These are phyloP conservation scores for Forbesichthys papilliferus DNA, from an alignment of 2,113 vertebrate species.

Conservation along the genomic window DNA sequence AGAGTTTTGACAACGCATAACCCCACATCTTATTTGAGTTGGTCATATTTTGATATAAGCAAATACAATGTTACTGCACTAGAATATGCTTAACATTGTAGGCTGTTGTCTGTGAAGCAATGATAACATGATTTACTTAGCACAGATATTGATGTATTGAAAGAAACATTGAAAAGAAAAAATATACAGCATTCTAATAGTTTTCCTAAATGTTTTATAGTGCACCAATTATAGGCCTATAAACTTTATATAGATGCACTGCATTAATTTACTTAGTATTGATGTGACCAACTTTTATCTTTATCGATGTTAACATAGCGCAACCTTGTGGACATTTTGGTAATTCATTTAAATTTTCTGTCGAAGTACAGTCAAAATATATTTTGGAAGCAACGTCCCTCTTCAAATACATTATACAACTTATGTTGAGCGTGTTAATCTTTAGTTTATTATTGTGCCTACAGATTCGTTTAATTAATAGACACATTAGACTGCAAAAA, in stretches of 20 bases:
- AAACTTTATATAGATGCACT: too few relatives aligned
- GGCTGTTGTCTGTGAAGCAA: background rate
- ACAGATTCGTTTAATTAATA: background rate
- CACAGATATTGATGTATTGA: too few relatives aligned
- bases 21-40: background rate
- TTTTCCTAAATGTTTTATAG: background rate
- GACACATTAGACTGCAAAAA: constrained; percentile 42
- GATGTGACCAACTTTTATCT: too few relatives aligned
- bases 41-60: background rate
- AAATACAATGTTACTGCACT: background rate
- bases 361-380: too few relatives aligned
- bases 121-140: background rate
- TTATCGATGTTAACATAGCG: constrained; percentile 13
- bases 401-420: background rate
- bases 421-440: too few relatives aligned
- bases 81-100: background rate
- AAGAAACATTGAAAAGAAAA: background rate
- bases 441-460: too few relatives aligned
- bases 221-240: too few relatives aligned
- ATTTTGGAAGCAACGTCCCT: too few relatives aligned
- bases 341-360: too few relatives aligned
- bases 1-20: too few relatives aligned
- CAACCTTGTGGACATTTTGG: constrained; percentile 48
- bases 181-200: too few relatives aligned
- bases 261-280: too few relatives aligned